Evolutionary conservation across 2,113 vertebrate genomes (phyloP).

Genomic region (Gymnogyps californianus): DNA sequence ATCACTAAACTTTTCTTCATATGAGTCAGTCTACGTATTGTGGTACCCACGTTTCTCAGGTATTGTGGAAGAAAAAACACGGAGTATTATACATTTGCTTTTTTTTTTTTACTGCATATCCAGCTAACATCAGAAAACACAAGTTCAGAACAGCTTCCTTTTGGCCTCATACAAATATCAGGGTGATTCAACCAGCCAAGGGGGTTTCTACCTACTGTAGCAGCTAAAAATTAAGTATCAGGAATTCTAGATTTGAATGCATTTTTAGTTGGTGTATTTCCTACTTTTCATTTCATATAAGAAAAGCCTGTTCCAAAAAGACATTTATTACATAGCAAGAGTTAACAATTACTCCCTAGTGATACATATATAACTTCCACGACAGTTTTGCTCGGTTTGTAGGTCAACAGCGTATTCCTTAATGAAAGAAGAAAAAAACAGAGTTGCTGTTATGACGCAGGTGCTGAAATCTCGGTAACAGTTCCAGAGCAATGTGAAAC

Average conservation of each 20-base stretch:
- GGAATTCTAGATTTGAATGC: background rate
- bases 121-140: background rate
- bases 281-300: background rate
- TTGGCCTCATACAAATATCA: background rate
- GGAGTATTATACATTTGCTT: no score
- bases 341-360: constrained; percentile 25
- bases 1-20: background rate
- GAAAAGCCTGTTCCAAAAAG: background rate
- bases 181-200: background rate
- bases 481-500: background rate
- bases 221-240: background rate
- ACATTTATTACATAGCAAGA: background rate
- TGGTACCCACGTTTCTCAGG: background rate
- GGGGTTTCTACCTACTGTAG: background rate
- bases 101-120: background rate
- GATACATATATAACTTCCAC: background rate
- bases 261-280: background rate
- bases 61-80: background rate
- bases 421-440: background rate
- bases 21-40: background rate
- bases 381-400: background rate
- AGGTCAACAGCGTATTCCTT: background rate
- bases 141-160: background rate
- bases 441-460: background rate
- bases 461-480: constrained; percentile 19